Conservation (phyloP, 1,140 invertebrate species). For the Thalassaphorura encarpata region DNA sequence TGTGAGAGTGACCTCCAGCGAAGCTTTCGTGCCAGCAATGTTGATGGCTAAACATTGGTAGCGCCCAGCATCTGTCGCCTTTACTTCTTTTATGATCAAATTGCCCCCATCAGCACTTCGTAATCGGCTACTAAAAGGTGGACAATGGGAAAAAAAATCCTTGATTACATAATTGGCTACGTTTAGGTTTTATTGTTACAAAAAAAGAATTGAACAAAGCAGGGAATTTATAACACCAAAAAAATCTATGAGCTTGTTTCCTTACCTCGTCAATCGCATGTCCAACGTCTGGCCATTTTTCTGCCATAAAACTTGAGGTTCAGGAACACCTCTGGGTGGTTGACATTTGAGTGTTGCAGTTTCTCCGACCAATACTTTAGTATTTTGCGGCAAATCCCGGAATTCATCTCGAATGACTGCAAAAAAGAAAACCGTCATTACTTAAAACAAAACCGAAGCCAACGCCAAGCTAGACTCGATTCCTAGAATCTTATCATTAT, state of each 20-base stretch:
- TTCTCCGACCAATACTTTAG: constrained; percentile 80
- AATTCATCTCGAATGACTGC: constrained; percentile 90
- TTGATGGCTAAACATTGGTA: constrained; percentile 46
- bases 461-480: too few relatives aligned
- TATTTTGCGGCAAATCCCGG: constrained; percentile 71
- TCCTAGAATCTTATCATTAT: too few relatives aligned
- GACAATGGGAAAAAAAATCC: background rate
- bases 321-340: constrained; percentile 81
- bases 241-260: constrained; percentile 4
- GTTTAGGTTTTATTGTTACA: background rate
- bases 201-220: background rate
- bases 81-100: constrained; percentile 40
- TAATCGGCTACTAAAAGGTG: constrained; percentile 17
- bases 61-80: constrained; percentile 40
- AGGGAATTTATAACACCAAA: background rate
- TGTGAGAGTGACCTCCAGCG: constrained; percentile 25
- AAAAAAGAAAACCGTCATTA: constrained; percentile 37
- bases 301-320: constrained; percentile 79
- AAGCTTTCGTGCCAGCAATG: constrained; percentile 39
- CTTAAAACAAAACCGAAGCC: constrained; percentile 9
- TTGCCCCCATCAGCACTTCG: constrained; percentile 37
- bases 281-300: constrained; percentile 67
- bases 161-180: background rate
- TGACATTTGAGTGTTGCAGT: constrained; percentile 77
- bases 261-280: constrained; percentile 30